These are phyloP conservation scores for Chouioia cunea DNA, from an alignment of 2,888 invertebrate genomes.

Conservation along the genomic window DNA sequence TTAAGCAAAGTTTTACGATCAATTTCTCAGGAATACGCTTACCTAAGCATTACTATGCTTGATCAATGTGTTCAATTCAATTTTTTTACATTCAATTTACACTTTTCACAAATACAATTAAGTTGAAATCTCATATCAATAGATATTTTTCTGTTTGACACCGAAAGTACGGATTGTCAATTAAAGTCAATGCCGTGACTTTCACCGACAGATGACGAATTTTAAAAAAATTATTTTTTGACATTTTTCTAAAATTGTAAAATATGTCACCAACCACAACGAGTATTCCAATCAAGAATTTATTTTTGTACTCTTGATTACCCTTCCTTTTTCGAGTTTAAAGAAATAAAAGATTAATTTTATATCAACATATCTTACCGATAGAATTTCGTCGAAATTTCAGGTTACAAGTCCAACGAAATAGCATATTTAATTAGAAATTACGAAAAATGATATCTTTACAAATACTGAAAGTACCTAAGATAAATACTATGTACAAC, in stretches of 20 bases:
- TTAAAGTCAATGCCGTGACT: slow-evolving; percentile 15
- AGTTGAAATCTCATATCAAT: slow-evolving; percentile 5
- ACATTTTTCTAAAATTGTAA: slow-evolving; percentile 12
- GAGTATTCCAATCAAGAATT: slow-evolving; percentile 31
- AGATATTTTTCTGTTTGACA: slow-evolving; percentile 8
- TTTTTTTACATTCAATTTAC: slow-evolving; percentile 24
- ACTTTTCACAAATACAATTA: slow-evolving; percentile 6
- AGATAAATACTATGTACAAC: slow-evolving; percentile 14
- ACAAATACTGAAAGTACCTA: slow-evolving; percentile 26
- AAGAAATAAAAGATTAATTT: slow-evolving; percentile 1
- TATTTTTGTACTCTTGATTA: slow-evolving; percentile 41
- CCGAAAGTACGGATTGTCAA: slow-evolving; percentile 20
- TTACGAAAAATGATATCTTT: no score
- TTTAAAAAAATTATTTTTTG: not conserved
- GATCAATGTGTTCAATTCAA: slow-evolving; percentile 43
- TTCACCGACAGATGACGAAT: not conserved
- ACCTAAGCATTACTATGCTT: slow-evolving; percentile 35
- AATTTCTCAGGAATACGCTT: slow-evolving; percentile 41
- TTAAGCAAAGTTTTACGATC: slow-evolving; percentile 34
- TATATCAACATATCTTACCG: not conserved
- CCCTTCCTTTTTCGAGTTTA: slow-evolving; percentile 1
- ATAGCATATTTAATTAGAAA: slow-evolving; percentile 18
- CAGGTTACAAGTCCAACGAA: slow-evolving; percentile 8
- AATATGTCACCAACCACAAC: slow-evolving; percentile 7
- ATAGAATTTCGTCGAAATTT: not conserved